Conservation (phyloP, 2,888 invertebrate species). For the Zonitis immaculata region DNA sequence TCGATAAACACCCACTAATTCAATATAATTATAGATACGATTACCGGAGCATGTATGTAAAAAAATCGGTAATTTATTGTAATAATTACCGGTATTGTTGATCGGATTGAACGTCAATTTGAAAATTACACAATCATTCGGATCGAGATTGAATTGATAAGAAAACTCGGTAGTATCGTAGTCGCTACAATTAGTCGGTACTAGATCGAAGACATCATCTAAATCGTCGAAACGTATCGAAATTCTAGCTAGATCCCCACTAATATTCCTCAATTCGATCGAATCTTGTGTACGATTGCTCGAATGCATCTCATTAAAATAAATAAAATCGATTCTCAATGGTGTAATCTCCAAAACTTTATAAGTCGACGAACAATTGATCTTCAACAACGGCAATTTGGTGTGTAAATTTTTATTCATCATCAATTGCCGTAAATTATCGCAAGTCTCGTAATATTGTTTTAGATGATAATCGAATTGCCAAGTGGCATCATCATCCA, state of each 20-base stretch:
- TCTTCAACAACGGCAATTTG: neutral
- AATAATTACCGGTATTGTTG: conserved; percentile 31
- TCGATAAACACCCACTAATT: conserved; percentile 34
- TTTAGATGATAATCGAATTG: neutral
- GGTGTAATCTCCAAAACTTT: conserved; percentile 15
- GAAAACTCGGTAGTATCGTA: conserved; percentile 1
- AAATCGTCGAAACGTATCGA: conserved; percentile 37
- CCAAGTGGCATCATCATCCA: conserved; percentile 21
- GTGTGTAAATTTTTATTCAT: no score
- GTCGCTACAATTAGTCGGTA: neutral
- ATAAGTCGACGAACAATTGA: conserved; percentile 5
- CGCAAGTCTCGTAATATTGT: neutral
- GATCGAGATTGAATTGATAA: no score
- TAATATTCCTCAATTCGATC: conserved; percentile 7
- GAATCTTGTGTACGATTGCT: neutral
- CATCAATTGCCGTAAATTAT: neutral
- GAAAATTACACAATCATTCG: no score
- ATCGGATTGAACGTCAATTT: conserved; percentile 35
- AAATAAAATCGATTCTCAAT: conserved; percentile 11
- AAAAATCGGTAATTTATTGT: conserved; percentile 39
- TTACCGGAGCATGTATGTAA: conserved; percentile 35
- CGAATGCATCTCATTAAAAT: conserved; percentile 7
- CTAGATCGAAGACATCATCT: conserved; percentile 34
- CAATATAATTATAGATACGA: conserved; percentile 41
- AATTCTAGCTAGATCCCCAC: conserved; percentile 23